Evolutionary conservation across 2,797 vertebrate species (phyloP), one percentile per base, ranked within the genome.

Genomic region (Poeciliopsis gracilis): DNA sequence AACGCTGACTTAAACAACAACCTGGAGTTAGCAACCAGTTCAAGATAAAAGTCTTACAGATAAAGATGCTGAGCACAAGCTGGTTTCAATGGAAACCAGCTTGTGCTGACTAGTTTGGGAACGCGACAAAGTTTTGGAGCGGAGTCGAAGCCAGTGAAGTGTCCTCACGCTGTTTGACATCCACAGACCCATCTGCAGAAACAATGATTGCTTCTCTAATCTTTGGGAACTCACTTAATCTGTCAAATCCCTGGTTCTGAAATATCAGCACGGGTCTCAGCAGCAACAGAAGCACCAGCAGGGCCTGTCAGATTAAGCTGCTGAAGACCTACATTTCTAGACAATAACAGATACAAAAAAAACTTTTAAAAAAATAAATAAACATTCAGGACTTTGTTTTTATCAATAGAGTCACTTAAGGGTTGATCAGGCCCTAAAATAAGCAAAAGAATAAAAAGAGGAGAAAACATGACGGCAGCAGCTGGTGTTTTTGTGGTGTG

Each of bases 121-220:
- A 46, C 45, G 46, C 1, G 5, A 76, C 71, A 77, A 75, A 53
- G 73, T 85, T 87, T 90, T 82, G 79, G 75, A 57, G 47, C 45
- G 13, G 78, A 89, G 90, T 85, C 86, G 82, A 86, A 82, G 87
- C 82, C 86, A 85, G 76, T 38, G 61, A 66, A 23, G 6, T 47
- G 57, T 75, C 51, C 84, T 59, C 79, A 70, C 90, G 76, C 84
- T 82, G 82, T 84, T 88, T 89, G 90, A 90, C 93, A 88, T 90
- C 90, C 91, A 92, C 51, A 9, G 79, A 82, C 47, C 90, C 88
- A 92, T 91, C 91, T 94, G 89, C 82, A 94, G 85, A 90, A 91
- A 94, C 93, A 95, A 94, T 91, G 91, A 95, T 92, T 94, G 90
- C 91, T 93, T 92, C 87, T 79, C 85, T 95, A 94, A 95, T 94